Conservation (phyloP, 2,888 invertebrate species). For the Glaucopsyche alexis region DNA sequence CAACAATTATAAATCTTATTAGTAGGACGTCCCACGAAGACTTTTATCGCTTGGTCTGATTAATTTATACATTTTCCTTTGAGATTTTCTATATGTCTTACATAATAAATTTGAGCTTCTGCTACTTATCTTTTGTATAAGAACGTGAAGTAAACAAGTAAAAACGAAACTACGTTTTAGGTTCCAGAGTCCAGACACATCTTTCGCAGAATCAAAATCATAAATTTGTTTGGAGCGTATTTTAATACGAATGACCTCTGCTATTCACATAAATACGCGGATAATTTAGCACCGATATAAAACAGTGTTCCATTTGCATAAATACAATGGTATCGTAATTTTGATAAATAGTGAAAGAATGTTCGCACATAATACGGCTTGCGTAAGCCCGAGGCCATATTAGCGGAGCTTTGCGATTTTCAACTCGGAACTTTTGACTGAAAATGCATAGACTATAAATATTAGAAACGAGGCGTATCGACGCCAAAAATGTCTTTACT, state of each 20-base stretch:
- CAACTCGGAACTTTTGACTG: background rate
- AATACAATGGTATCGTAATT: slow-evolving; percentile 44
- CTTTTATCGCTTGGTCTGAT: no score
- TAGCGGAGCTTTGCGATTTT: background rate
- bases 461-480: no score
- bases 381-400: slow-evolving; percentile 32
- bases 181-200: slow-evolving; percentile 17
- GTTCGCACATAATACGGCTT: slow-evolving; percentile 40
- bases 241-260: slow-evolving; percentile 32
- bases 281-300: slow-evolving; percentile 41
- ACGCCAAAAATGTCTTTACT: no score
- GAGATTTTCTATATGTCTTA: background rate
- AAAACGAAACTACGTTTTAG: background rate
- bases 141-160: background rate
- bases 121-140: background rate
- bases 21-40: no score
- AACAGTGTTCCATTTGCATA: slow-evolving; percentile 42
- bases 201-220: slow-evolving; percentile 30
- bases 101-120: background rate
- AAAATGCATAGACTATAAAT: no score
- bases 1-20: background rate
- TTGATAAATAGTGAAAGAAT: slow-evolving; percentile 46
- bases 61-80: background rate
- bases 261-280: slow-evolving; percentile 37
- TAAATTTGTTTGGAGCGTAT: slow-evolving; percentile 29